A percentile compares a stretch with the other conserved stretches of the same genome.
These are phyloP conservation scores for Rallus limicola DNA, from an alignment of 2,113 vertebrate species.

Conservation along the genomic window DNA sequence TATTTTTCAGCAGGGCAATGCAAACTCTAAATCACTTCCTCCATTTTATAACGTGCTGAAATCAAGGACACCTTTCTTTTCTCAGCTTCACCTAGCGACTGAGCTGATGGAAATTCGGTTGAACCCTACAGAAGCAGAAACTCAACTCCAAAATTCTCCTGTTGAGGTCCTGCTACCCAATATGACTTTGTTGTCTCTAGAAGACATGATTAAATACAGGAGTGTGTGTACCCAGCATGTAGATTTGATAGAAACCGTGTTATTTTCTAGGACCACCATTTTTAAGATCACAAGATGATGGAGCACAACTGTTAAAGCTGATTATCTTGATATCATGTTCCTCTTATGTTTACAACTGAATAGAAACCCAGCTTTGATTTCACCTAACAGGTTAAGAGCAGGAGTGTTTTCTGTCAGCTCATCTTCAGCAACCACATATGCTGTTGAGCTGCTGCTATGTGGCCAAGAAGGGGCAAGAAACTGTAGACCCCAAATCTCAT, in stretches of 20 bases:
- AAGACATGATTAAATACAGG: accelerated
- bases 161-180: background rate
- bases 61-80: background rate
- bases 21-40: background rate
- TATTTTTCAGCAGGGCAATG: background rate
- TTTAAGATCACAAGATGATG: background rate
- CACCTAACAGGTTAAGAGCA: background rate
- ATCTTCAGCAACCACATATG: background rate
- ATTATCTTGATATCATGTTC: background rate
- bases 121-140: background rate
- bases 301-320: background rate
- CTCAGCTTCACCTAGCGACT: background rate
- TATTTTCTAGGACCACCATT: background rate
- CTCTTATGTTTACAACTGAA: background rate
- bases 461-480: background rate
- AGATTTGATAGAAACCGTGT: background rate
- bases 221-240: background rate
- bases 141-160: background rate
- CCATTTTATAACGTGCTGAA: background rate
- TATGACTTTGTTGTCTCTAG: background rate
- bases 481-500: background rate
- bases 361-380: background rate
- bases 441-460: background rate
- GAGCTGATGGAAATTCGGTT: background rate
- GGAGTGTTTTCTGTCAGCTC: background rate